Conservation (phyloP, 2,797 vertebrate species). For the Sebastes iracundus region DNA sequence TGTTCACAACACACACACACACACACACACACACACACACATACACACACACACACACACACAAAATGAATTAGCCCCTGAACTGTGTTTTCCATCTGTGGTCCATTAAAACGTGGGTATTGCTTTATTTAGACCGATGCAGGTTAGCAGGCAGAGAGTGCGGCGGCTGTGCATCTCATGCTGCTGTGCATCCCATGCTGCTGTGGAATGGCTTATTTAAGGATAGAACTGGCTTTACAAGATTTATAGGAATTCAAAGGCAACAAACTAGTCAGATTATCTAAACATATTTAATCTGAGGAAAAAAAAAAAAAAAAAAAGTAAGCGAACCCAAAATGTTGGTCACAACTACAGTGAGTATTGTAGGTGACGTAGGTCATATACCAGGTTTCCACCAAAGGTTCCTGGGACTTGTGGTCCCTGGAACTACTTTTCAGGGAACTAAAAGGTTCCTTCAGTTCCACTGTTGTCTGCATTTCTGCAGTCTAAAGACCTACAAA, state of each 20-base stretch:
- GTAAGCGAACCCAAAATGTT: background rate
- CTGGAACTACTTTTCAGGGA: no score
- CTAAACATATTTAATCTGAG: background rate
- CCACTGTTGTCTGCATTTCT: no score
- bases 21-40: no score
- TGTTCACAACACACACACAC: background rate
- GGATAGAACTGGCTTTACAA: background rate
- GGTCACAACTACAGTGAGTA: background rate
- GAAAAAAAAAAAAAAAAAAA: background rate
- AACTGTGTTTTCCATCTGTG: slow-evolving; percentile 55
- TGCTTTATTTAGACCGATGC: slow-evolving; percentile 56
- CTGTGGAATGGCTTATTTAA: background rate
- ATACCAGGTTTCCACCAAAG: no score
- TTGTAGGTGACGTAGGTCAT: no score
- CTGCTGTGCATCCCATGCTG: background rate
- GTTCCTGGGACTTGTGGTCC: no score
- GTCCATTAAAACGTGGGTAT: slow-evolving; percentile 52
- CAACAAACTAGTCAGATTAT: background rate
- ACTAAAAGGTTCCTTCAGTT: no score
- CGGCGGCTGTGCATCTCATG: background rate
- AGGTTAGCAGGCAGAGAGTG: slow-evolving; percentile 29
- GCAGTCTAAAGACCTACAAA: no score
- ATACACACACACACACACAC: slow-evolving; percentile 4
- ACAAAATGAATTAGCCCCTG: slow-evolving; percentile 58
- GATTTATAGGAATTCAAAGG: no score